Evolutionary conservation across 1,140 invertebrate species (phyloP).

Genomic region (Polypedilum vanderplanki): DNA sequence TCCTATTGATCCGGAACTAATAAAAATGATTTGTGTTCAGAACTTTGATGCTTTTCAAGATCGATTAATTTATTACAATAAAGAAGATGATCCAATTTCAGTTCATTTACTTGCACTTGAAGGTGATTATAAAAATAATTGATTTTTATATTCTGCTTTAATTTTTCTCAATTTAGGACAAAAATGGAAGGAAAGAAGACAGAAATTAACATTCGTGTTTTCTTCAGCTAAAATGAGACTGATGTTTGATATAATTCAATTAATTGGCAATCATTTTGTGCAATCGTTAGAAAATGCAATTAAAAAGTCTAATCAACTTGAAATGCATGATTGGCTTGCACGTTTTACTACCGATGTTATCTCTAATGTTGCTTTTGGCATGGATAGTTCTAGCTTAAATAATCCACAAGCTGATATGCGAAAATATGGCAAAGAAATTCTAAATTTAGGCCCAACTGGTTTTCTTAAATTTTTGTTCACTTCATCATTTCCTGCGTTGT

Average conservation of each 20-base stretch:
- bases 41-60: conserved; percentile 46
- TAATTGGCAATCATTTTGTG: background rate
- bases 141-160: background rate
- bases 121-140: background rate
- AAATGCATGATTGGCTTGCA: conserved; percentile 32
- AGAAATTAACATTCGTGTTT: conserved; percentile 36
- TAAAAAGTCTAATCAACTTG: conserved; percentile 26
- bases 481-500: background rate
- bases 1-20: conserved; percentile 45
- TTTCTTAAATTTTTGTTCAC: background rate
- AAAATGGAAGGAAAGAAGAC: conserved; percentile 42
- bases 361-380: conserved; percentile 33
- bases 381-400: conserved; percentile 34
- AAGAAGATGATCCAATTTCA: conserved; percentile 43
- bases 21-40: conserved; percentile 46
- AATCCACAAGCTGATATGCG: conserved; percentile 33
- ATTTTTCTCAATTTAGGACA: conserved; percentile 35
- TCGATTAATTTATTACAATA: conserved; percentile 44
- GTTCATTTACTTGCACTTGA: conserved; percentile 37
- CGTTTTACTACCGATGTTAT: conserved; percentile 34
- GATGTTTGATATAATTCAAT: conserved; percentile 26
- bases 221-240: background rate
- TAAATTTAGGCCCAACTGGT: background rate
- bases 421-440: background rate
- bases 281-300: background rate